Base-by-base conservation (phyloP, 2,888 invertebrate species). In the Drosophila heteroneura region DNA sequence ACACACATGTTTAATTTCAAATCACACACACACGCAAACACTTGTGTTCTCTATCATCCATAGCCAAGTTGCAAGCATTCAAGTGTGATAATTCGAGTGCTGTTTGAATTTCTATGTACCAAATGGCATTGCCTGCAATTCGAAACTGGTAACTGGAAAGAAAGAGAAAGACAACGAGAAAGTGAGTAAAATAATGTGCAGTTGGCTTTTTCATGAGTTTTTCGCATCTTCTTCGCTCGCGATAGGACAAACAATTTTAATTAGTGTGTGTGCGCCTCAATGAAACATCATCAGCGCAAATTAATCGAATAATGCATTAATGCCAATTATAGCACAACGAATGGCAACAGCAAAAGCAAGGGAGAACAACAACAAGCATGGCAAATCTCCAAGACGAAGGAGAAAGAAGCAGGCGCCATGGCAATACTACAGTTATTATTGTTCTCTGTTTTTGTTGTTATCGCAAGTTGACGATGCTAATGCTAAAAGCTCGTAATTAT, bases 291-390 rank as follows among this genome's bases (percentile, higher is more conserved):
- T 81, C 78, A 81, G 79, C 68, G 76, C 85, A 81, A 90, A 89
- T 85, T 91, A 86, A 85, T 85, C 87, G 90, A 81, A 91, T 81
- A 84, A 71, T 70, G 82, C 81, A 90, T 90, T 91, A 83, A 85
- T 82, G 71, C 83, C 90, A 87, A 91, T 87, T 87, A 87, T 78
- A 80, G 65, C 39, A 56, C 58, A 72, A 72, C 64, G 67, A 70
- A 54, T 59, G 57, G 61, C 67, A 54, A 39, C 64, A 64, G 32
- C 32, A 57, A 59, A 33, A 14, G 14, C 44, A 16, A 57, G 19
- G 14, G 44, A 52, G 14, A 28, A 58, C 49, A 53, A 44, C 64
- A 53, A 60, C 47, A 47, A 28, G 5, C 9, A 47, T 26, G 26
- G 16, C 16, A 47, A 47, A 47, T 47, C 26, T 49, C n/a, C 39